Evolutionary conservation across 1,140 invertebrate genomes (phyloP).

Genomic region (Panulirus ornatus): DNA sequence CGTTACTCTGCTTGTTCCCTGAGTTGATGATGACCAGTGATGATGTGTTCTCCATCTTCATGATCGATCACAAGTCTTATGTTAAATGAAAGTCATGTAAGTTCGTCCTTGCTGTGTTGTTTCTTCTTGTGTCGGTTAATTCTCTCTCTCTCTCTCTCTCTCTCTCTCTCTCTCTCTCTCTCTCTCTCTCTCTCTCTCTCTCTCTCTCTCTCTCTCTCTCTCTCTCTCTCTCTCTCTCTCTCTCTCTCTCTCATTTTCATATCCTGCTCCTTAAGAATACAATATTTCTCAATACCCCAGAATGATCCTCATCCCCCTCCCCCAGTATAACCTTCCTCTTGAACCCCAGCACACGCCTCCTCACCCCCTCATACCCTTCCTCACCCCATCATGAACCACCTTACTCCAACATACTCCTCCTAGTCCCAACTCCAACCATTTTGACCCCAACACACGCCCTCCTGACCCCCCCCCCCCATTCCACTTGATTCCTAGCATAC

Average conservation of each 20-base stretch:
- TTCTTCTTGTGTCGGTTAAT: neutral
- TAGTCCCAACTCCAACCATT: too few species aligned
- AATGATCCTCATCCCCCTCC: too few species aligned
- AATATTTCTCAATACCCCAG: too few species aligned
- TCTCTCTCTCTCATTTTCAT: neutral
- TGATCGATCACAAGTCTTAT: neutral
- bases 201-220: neutral
- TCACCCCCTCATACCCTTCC: too few species aligned
- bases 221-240: neutral
- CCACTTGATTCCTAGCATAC: too few species aligned
- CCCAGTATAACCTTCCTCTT: too few species aligned
- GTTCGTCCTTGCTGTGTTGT: neutral
- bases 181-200: neutral
- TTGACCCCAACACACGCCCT: too few species aligned
- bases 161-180: neutral
- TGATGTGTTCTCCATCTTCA: neutral
- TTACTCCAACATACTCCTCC: too few species aligned
- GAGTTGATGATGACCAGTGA: neutral
- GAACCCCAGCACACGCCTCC: too few species aligned
- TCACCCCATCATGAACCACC: too few species aligned
- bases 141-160: slow-evolving; percentile 40
- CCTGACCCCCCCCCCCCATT: too few species aligned
- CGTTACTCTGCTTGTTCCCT: neutral
- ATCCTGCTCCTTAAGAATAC: too few species aligned
- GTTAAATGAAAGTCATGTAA: neutral